Evolutionary conservation across 2,888 invertebrate species (phyloP).

Genomic region (Hesperia comma): DNA sequence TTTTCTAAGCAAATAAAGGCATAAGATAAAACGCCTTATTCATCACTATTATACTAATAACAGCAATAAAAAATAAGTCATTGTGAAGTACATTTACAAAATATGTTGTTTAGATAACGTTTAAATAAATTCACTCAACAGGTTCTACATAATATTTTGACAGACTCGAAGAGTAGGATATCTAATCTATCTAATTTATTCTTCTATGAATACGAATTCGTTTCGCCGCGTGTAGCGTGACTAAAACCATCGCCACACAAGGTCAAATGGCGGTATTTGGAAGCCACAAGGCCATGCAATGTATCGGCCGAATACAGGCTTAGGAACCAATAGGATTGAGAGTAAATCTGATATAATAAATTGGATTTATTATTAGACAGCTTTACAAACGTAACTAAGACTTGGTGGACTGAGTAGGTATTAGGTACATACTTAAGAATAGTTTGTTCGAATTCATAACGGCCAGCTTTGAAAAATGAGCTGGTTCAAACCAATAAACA

Average conservation of each 20-base stretch:
- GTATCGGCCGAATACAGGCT: constrained; percentile 1
- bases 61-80: neutral
- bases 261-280: constrained; percentile 73
- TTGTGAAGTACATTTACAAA: neutral
- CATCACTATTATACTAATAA: neutral
- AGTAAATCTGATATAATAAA: neutral
- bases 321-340: neutral
- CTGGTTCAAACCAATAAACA: too few relatives aligned
- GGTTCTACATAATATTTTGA: constrained; percentile 36
- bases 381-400: too few relatives aligned
- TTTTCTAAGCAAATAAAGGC: too few relatives aligned
- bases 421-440: too few relatives aligned
- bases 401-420: too few relatives aligned
- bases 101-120: neutral
- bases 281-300: constrained; percentile 21
- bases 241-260: constrained; percentile 72
- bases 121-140: constrained; percentile 28
- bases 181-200: constrained; percentile 29
- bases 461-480: too few relatives aligned
- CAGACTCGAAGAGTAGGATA: constrained; percentile 42
- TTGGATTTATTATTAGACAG: too few relatives aligned
- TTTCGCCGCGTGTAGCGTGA: constrained; percentile 59
- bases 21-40: neutral
- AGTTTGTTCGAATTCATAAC: too few relatives aligned
- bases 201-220: constrained; percentile 29